Conservation (phyloP, 2,888 invertebrate species). For the Resseliella maxima region DNA sequence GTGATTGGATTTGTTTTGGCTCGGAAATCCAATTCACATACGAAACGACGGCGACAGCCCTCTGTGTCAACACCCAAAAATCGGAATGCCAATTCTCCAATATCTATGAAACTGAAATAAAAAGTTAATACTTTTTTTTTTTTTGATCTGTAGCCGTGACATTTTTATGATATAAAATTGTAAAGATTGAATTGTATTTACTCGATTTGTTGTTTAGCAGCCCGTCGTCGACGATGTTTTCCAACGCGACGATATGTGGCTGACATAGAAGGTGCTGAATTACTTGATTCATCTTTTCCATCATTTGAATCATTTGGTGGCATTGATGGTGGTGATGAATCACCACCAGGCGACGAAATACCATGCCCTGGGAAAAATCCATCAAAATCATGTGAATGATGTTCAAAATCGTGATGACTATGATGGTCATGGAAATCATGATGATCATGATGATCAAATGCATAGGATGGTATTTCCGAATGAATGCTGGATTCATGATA, state of each 20-base stretch:
- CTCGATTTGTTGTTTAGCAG: not conserved
- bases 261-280: not conserved
- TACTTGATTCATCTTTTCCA: not conserved
- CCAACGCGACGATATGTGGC: slow-evolving; percentile 16
- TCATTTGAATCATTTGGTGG: not conserved
- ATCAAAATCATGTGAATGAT: not conserved
- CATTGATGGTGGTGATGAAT: not conserved
- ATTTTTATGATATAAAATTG: not conserved
- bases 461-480: slow-evolving; percentile 30
- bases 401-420: not conserved
- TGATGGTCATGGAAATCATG: slow-evolving; percentile 25
- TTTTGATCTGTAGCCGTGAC: not conserved
- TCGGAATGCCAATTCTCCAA: slow-evolving; percentile 64
- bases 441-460: slow-evolving; percentile 15
- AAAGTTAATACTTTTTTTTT: not conserved
- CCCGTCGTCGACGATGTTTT: slow-evolving; percentile 6
- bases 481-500: slow-evolving; percentile 56
- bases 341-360: not conserved
- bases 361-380: not conserved
- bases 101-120: not conserved
- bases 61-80: slow-evolving; percentile 66
- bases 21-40: slow-evolving; percentile 69
- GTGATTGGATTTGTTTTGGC: slow-evolving; percentile 66
- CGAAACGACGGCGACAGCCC: slow-evolving; percentile 69
- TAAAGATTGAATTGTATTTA: not conserved